Base-by-base conservation (phyloP, 2,888 invertebrate genomes). In the Salpingus planirostris region DNA sequence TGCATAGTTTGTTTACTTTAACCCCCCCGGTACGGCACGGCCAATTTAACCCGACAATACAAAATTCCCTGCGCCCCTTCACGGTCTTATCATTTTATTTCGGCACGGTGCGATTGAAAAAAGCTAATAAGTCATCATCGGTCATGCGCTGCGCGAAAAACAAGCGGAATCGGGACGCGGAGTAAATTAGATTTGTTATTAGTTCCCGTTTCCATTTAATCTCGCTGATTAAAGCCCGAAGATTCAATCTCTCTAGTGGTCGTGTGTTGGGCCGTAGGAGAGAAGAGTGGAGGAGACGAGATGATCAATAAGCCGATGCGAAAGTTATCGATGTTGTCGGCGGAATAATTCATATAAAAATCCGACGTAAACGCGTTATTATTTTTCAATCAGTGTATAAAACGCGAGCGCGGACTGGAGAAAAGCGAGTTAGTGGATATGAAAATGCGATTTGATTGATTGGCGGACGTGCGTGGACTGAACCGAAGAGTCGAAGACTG, bases 301-400 rank as follows among this genome's bases (percentile, higher is more conserved):
- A 31, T 32, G 40, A 50, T 50, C 45, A 46, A 53, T 53, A 50
- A 49, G 43, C 49, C 45, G 47, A 46, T 48, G 46, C 46, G 43
- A 47, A 47, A 53, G 52, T 52, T 57, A 57, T 54, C 50, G 56
- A 53, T 54, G 57, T 54, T 57, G 54, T 55, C 8, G 52, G 43
- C 40, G 42, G 56, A 59, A 57, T 58, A 57, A 58, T 58, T 58
- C 58, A 58, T 58, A 18, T n/a, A 57, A 55, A 55, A 53, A 54
- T 56, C 57, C 55, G 52, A 56, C 56, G 57, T 55, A 57, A 58
- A 57, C 56, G 55, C 54, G 57, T 57, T 59, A 59, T 60, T 60
- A 59, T 60, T 59, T 60, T 60, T 60, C 60, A 60, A 60, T 60
- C 60, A 59, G 57, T n/a, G n/a, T 57, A 59, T 59, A 57, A 57